Conservation (phyloP, 1,140 invertebrate genomes). For the Oppia nitens region DNA sequence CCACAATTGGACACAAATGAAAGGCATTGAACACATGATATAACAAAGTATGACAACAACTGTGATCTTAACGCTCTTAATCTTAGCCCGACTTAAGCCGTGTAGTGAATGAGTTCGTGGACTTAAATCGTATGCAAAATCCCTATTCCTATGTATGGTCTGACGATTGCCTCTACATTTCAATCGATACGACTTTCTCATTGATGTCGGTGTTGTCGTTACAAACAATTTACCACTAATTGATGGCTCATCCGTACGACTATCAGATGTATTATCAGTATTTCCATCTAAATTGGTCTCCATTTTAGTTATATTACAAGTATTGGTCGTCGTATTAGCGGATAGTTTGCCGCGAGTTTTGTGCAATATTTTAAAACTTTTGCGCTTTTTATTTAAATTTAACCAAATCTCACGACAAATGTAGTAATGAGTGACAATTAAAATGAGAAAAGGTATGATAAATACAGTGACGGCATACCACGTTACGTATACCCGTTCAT, state of each 20-base stretch:
- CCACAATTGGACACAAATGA: slow-evolving; percentile 37
- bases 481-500: slow-evolving; percentile 42
- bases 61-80: slow-evolving; percentile 59
- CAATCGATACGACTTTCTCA: not conserved
- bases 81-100: slow-evolving; percentile 35
- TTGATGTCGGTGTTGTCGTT: too few relatives aligned
- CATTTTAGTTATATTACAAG: too few relatives aligned
- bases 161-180: not conserved
- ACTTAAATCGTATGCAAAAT: not conserved
- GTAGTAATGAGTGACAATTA: slow-evolving; percentile 17
- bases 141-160: not conserved
- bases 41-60: slow-evolving; percentile 53
- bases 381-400: slow-evolving; percentile 11
- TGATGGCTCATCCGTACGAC: not conserved
- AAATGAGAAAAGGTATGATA: slow-evolving; percentile 19
- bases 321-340: not conserved
- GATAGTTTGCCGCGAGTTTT: not conserved
- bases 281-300: not conserved
- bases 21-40: slow-evolving; percentile 46
- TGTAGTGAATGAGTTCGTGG: slow-evolving; percentile 13
- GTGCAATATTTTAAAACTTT: slow-evolving; percentile 11
- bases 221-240: not conserved
- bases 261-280: not conserved
- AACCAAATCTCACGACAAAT: slow-evolving; percentile 15
- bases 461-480: slow-evolving; percentile 30